These are phyloP conservation scores for Blastobasis adustella DNA, from an alignment of 2,888 invertebrate genomes.

Conservation along the genomic window DNA sequence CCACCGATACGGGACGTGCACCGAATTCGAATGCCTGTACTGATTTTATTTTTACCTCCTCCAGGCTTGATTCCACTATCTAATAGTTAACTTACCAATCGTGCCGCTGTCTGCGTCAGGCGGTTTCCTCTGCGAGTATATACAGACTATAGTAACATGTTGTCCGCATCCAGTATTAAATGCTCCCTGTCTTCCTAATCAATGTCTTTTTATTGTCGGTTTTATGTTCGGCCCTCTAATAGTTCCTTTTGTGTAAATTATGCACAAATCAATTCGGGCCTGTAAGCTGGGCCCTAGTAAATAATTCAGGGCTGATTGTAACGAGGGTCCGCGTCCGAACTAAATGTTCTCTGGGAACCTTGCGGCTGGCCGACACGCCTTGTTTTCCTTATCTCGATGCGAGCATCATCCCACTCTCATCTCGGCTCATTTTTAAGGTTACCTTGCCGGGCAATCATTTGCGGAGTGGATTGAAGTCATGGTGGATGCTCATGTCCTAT, in stretches of 20 bases:
- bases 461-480: too few relatives aligned
- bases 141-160: too few relatives aligned
- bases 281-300: slow-evolving; percentile 56
- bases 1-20: slow-evolving; percentile 64
- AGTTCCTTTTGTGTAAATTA: slow-evolving; percentile 58
- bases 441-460: slow-evolving; percentile 9
- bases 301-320: slow-evolving; percentile 69
- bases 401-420: slow-evolving; percentile 33
- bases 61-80: slow-evolving; percentile 63
- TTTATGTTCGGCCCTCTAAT: slow-evolving; percentile 39
- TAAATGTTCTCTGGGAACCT: slow-evolving; percentile 55
- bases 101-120: too few relatives aligned
- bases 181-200: slow-evolving; percentile 15
- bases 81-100: slow-evolving; percentile 44
- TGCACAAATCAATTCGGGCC: slow-evolving; percentile 66
- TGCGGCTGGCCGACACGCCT: slow-evolving; percentile 45
- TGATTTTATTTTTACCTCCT: slow-evolving; percentile 66
- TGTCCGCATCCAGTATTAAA: too few relatives aligned
- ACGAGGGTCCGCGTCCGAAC: slow-evolving; percentile 58
- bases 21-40: slow-evolving; percentile 65
- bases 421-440: slow-evolving; percentile 24
- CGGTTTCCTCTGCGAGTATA: too few relatives aligned
- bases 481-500: too few relatives aligned
- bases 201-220: slow-evolving; percentile 36
- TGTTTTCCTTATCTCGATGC: slow-evolving; percentile 46